Evolutionary conservation across 2,113 vertebrate genomes (phyloP), one percentile per base, ranked within the genome.

Genomic region (Mobula birostris): DNA sequence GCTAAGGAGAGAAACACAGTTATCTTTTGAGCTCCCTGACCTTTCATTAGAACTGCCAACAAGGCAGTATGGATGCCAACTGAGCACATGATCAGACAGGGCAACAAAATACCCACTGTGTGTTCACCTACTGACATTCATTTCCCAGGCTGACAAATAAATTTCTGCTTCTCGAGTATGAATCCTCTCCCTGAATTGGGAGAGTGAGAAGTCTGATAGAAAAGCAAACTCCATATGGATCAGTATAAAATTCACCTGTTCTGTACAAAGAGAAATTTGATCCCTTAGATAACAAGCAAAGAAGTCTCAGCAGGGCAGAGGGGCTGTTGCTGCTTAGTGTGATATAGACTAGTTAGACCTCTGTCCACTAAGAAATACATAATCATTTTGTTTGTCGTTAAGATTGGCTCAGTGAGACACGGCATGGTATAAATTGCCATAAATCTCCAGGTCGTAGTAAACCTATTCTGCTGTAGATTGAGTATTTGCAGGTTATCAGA

Each of bases 401-500:
- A 29, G 24, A 24, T 74, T 93, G 9, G 24, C 68, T 93, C 91
- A 93, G 24, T 74, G 72, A 63, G 74, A 56, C 24, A 93, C 29
- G 91, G 74, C 40, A 93, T 29, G 40, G 40, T 74, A 74, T 21
- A 90, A 56, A 14, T 93, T 48, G 70, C 70, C 70, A 76, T 93
- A 93, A 93, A 93, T 76, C 91, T 93, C 36, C 72, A 40, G 40
- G 68, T 92, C 90, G 19, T 72, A 92, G 63, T 92, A 72, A 91
- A 92, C 21, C 91, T 36, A 12, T 93, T 93, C 91, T 93, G 91
- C 36, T 93, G 70, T 48, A 93, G 36, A 40, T 29, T 93, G 74
- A 74, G 90, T 72, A 40, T 93, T 74, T 76, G 70, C 8, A 70
- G 91, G 91, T 93, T 93, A 93, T 93, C 91, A 24, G 79, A 93